phyloP scores from a whole-genome alignment of 2,113 vertebrate species.

The Nymphicus hollandicus region DNA sequence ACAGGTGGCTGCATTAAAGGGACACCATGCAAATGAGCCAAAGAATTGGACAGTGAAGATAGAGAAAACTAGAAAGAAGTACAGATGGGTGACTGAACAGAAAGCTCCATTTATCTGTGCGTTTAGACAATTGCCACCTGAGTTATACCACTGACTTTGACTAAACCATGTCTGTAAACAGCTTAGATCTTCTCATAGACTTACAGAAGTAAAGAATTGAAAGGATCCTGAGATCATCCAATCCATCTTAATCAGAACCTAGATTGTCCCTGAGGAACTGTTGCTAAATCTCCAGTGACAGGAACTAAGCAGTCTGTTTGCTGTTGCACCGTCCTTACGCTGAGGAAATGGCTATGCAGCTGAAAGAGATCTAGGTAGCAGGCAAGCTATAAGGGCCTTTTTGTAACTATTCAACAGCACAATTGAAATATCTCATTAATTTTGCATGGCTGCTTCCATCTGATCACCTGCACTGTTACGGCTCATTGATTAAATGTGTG shows the following conservation, averaged over 20 bases:
- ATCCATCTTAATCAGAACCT: neutral
- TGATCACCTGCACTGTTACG: neutral
- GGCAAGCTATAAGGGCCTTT: neutral
- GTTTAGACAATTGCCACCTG: neutral
- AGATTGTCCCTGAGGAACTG: neutral
- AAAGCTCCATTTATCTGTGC: neutral
- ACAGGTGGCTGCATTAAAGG: neutral
- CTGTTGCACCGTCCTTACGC: accelerated
- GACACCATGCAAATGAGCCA: neutral
- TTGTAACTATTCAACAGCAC: neutral
- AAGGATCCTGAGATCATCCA: neutral
- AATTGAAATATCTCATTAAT: neutral
- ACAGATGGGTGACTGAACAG: neutral
- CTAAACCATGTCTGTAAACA: neutral
- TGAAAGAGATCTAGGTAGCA: neutral
- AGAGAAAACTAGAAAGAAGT: neutral
- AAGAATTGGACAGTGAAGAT: neutral
- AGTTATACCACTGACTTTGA: neutral
- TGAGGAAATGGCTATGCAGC: neutral
- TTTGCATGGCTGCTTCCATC: neutral
- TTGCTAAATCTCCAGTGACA: neutral
- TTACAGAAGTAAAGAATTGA: neutral
- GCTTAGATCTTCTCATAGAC: neutral
- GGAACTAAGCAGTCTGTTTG: neutral
- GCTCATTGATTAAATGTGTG: neutral